These are phyloP conservation scores for Tipula vernalis DNA, from an alignment of 2,888 invertebrate genomes.

Conservation along the genomic window DNA sequence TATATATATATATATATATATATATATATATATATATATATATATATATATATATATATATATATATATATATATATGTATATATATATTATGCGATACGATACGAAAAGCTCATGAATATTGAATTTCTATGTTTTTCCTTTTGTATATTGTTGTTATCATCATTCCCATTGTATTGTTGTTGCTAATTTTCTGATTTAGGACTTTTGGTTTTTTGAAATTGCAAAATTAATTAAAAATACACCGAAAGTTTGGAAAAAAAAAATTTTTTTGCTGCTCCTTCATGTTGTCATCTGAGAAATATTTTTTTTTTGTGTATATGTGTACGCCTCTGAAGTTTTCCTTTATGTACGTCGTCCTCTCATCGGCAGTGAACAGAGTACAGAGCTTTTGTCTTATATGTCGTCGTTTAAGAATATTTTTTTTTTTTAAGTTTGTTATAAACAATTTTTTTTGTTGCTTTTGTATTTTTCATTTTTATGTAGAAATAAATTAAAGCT, in stretches of 20 bases:
- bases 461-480: background rate
- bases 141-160: background rate
- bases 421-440: background rate
- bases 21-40: too few relatives aligned
- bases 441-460: background rate
- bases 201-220: background rate
- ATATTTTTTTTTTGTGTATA: background rate
- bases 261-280: background rate
- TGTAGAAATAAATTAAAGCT: background rate
- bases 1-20: too few relatives aligned
- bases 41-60: too few relatives aligned
- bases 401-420: background rate
- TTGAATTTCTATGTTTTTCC: background rate
- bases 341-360: background rate
- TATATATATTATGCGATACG: background rate
- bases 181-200: background rate
- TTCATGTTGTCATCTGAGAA: background rate
- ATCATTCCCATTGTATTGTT: background rate
- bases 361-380: background rate
- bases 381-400: background rate
- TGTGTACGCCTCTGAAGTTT: background rate
- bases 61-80: too few relatives aligned
- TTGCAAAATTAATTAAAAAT: background rate
- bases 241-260: background rate
- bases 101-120: background rate